A percentile compares a stretch with the other conserved stretches of the same genome.
These are phyloP conservation scores for Alouatta palliata DNA, from an alignment of 2,113 vertebrate species.

Conservation along the genomic window DNA sequence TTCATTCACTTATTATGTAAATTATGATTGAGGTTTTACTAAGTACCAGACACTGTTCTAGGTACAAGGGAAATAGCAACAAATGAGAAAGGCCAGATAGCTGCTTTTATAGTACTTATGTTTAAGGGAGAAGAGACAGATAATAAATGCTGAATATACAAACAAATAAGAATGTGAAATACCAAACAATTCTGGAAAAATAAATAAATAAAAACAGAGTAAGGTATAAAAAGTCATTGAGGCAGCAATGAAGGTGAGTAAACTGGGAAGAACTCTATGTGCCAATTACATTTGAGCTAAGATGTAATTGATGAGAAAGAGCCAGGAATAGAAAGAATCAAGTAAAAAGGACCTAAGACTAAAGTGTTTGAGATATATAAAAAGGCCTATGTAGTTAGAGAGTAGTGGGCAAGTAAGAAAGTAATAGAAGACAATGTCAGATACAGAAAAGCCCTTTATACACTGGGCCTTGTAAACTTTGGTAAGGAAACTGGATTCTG, in stretches of 20 bases:
- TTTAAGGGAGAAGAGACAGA: not conserved
- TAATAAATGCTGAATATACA: not conserved
- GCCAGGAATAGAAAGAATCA: not conserved
- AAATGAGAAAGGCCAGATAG: not conserved
- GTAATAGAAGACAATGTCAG: not conserved
- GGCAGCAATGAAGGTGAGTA: not conserved
- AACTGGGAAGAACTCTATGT: not conserved
- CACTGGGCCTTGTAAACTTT: not conserved
- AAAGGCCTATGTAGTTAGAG: not conserved
- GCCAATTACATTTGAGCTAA: not conserved
- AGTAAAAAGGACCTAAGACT: not conserved
- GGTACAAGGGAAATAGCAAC: not conserved
- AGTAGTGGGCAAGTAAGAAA: not conserved
- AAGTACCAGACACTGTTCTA: not conserved
- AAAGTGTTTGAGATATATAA: not conserved
- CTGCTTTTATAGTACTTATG: not conserved
- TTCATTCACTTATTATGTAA: not conserved
- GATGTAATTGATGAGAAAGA: constrained; percentile 3
- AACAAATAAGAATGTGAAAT: constrained; percentile 21
- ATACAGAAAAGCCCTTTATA: not conserved
- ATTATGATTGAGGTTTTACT: not conserved
- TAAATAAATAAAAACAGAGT: not conserved
- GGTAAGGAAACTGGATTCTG: not conserved
- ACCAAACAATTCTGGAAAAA: not conserved
- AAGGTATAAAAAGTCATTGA: not conserved